Evolutionary conservation across 1,140 invertebrate species (phyloP).

Genomic region (Wiebesia pumilae): DNA sequence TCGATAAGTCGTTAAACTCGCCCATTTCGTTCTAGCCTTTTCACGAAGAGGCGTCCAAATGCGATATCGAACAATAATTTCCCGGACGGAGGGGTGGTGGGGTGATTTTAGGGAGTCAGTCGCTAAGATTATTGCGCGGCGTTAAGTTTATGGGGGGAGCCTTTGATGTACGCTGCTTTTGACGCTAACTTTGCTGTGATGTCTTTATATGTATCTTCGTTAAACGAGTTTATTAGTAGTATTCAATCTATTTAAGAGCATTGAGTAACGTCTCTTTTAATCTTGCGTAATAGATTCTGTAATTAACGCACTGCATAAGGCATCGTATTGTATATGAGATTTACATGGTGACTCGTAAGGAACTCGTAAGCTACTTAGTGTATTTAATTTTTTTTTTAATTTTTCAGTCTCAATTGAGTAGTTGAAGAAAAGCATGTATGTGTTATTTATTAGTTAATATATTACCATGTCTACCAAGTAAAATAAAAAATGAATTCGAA

Average conservation of each 20-base stretch:
- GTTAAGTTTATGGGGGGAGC: slow-evolving; percentile 7
- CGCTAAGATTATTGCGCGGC: neutral
- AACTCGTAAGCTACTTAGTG: too few species aligned
- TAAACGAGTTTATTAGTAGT: neutral
- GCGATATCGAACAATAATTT: slow-evolving; percentile 59
- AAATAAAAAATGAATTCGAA: too few species aligned
- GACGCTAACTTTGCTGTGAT: neutral
- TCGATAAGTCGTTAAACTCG: slow-evolving; percentile 61
- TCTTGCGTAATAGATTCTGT: too few species aligned
- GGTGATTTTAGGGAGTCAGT: neutral
- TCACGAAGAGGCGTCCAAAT: slow-evolving; percentile 52
- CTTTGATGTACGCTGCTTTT: neutral
- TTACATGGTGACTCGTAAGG: too few species aligned
- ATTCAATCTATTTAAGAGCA: neutral
- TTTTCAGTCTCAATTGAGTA: too few species aligned
- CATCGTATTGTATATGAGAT: too few species aligned
- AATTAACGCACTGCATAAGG: too few species aligned
- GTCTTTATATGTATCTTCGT: neutral
- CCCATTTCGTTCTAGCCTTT: slow-evolving; percentile 55
- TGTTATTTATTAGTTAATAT: too few species aligned
- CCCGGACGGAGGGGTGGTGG: neutral
- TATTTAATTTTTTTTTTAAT: too few species aligned
- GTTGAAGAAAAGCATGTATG: too few species aligned
- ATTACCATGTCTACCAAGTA: too few species aligned
- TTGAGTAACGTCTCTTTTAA: neutral